These are phyloP conservation scores for Antheraea assamensis DNA, from an alignment of 2,888 invertebrate species.

Conservation along the genomic window DNA sequence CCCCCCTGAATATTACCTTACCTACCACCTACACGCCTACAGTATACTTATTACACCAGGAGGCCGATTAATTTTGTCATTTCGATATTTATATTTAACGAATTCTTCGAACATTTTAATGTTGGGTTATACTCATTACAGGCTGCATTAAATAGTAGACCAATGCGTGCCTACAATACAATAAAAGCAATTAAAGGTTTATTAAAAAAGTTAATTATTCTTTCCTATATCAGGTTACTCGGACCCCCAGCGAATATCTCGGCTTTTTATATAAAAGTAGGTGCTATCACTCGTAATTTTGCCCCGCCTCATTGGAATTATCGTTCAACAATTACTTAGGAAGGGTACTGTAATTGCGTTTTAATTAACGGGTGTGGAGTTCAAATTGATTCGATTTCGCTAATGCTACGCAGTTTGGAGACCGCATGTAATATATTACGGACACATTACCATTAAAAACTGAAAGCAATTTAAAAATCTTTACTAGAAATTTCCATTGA, in stretches of 20 bases:
- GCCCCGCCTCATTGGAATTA: conserved; percentile 33
- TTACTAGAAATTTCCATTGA: too few relatives aligned
- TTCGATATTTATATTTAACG: too few relatives aligned
- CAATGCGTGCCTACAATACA: too few relatives aligned
- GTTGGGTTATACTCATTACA: too few relatives aligned
- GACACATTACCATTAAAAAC: conserved; percentile 30
- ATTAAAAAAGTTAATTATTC: not conserved
- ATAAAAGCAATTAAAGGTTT: not conserved
- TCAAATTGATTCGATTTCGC: conserved; percentile 57
- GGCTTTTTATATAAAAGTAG: not conserved
- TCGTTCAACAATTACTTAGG: conserved; percentile 48
- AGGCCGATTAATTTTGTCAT: too few relatives aligned
- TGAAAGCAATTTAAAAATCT: not conserved
- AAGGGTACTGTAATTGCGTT: conserved; percentile 43
- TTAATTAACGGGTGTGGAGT: conserved; percentile 57
- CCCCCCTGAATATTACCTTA: too few relatives aligned
- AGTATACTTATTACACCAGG: too few relatives aligned
- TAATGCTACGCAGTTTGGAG: conserved; percentile 53
- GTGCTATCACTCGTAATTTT: not conserved
- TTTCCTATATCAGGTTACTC: not conserved
- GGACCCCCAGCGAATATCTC: not conserved
- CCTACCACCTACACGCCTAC: too few relatives aligned
- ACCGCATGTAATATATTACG: conserved; percentile 37
- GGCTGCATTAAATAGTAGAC: too few relatives aligned
- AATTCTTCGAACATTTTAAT: too few relatives aligned